Conservation (phyloP, 2,797 vertebrate species). For the Lateolabrax maculatus region DNA sequence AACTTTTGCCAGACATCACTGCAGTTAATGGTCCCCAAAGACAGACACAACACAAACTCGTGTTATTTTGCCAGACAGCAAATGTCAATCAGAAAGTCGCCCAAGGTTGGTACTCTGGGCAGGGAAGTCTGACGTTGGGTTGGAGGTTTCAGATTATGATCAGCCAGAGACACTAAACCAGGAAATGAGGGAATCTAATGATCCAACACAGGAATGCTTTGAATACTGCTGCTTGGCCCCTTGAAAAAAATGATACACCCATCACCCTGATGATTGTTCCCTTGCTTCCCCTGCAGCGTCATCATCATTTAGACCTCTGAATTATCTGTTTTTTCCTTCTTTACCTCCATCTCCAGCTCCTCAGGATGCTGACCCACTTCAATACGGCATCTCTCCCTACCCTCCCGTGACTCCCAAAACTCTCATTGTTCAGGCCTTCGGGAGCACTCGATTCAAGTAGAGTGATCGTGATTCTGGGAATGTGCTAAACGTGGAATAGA, state of each 20-base stretch:
- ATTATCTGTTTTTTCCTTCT: not conserved
- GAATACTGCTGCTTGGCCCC: slow-evolving; percentile 47
- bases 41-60: not conserved
- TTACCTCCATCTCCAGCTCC: slow-evolving; percentile 18
- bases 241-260: slow-evolving; percentile 21
- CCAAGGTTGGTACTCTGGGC: not conserved
- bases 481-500: slow-evolving; percentile 63
- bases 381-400: not conserved
- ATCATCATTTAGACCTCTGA: slow-evolving; percentile 22
- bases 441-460: slow-evolving; percentile 43
- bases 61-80: not conserved
- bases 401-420: not conserved
- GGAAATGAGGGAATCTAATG: slow-evolving; percentile 19
- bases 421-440: slow-evolving; percentile 6
- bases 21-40: not conserved
- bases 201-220: slow-evolving; percentile 48
- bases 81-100: slow-evolving; percentile 39
- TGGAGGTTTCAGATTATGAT: slow-evolving; percentile 23
- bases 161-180: slow-evolving; percentile 7
- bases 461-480: slow-evolving; percentile 47
- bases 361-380: slow-evolving; percentile 28
- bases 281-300: slow-evolving; percentile 46
- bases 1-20: not conserved
- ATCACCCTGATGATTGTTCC: slow-evolving; percentile 62
- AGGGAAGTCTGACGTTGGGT: slow-evolving; percentile 6